phyloP scores from a whole-genome alignment of 2,113 vertebrate species.

The Elephantulus edwardii region DNA sequence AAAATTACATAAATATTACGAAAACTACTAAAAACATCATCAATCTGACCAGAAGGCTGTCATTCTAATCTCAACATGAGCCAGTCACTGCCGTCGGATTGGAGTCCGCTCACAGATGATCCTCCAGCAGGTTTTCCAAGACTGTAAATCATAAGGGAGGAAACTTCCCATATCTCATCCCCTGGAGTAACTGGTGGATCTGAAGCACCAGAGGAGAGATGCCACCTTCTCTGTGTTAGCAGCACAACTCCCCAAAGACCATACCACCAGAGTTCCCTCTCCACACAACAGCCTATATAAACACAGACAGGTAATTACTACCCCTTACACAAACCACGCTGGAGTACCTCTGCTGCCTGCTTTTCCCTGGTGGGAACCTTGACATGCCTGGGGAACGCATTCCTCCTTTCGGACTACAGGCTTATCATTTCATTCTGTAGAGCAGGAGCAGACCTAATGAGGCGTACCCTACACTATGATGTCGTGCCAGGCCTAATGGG shows the following conservation, averaged over 20 bases:
- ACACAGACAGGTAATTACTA: conserved; percentile 8
- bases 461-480: not conserved
- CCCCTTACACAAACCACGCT: conserved; percentile 29
- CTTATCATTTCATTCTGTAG: conserved; percentile 23
- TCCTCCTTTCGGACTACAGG: conserved; percentile 19
- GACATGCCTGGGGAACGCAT: not conserved
- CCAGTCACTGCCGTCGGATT: too few relatives aligned
- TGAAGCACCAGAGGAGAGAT: too few relatives aligned
- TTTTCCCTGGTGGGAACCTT: not conserved
- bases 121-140: too few relatives aligned
- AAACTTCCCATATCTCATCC: too few relatives aligned
- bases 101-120: too few relatives aligned
- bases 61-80: not conserved
- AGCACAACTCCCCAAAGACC: too few relatives aligned
- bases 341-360: not conserved
- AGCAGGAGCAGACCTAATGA: conserved; percentile 54
- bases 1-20: not conserved
- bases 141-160: too few relatives aligned
- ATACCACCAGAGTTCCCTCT: too few relatives aligned
- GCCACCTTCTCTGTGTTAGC: too few relatives aligned
- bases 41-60: conserved; percentile 6
- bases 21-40: not conserved
- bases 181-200: too few relatives aligned
- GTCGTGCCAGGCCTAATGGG: not conserved
- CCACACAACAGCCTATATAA: conserved; percentile 43